Evolutionary conservation across 2,797 vertebrate species (phyloP), one percentile per base, ranked within the genome.

Genomic region (Sphenopsis melanotis): DNA sequence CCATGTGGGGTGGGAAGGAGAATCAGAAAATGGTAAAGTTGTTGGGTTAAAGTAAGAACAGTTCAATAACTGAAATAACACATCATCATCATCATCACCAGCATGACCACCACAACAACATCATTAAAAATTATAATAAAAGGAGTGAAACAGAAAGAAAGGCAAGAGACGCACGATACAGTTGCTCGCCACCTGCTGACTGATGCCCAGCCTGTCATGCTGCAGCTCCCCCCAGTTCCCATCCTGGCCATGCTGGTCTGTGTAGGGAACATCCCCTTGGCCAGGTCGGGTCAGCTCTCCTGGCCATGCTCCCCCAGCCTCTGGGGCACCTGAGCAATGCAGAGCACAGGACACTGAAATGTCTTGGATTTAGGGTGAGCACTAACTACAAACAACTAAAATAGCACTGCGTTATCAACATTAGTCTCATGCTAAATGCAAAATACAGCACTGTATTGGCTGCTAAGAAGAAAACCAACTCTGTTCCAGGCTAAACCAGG

Each of bases 171-270:
- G 30, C 11, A 47, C 11, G 26, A 3, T 6, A 44, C 13, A 69
- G 32, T 15, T 70, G 30, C 17, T 47, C 0, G 0, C 13, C 47
- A 61, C 11, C 34, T 46, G 55, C 55, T 53, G 64, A 61, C 55
- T 6, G 5, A 53, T 1, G 3, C 23, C 13, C 47, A 47, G 41
- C 20, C 47, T 18, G 26, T 26, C 24, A 30, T 18, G 17, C 41
- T 30, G 30, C 64, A 69, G 24, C 30, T 55, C 20, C 27, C 23
- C 18, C 22, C n/a, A 6, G 23, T 1, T 46, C 47, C 7, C 2
- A 11, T 2, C 29, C 39, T 39, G 55, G 15, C 24, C 39, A 8
- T 10, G 24, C 8, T 0, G 0, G 7, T 30, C 47, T 41, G 24
- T 30, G 9, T 4, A 0, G 21, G 46, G 46, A 17, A 34, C 16